phyloP scores from a whole-genome alignment of 2,797 vertebrate species.

The Falco columbarius region DNA sequence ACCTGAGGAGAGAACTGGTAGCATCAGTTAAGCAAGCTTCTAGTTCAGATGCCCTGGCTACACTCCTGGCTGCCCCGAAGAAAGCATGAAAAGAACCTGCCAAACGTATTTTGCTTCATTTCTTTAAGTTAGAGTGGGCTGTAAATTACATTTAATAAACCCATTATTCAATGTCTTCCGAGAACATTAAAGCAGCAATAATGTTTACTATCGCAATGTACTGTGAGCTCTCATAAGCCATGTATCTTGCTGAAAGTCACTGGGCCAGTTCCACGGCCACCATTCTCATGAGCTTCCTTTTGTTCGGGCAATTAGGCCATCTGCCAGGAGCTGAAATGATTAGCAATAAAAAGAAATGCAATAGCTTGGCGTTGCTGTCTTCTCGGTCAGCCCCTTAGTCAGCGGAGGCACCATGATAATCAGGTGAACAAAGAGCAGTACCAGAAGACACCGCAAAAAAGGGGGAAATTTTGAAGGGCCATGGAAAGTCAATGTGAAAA shows the following conservation, averaged over 20 bases:
- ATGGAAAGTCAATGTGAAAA: background rate
- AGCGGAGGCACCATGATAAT: background rate
- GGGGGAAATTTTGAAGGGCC: background rate
- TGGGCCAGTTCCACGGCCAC: slow-evolving; percentile 33
- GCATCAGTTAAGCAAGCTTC: slow-evolving; percentile 16
- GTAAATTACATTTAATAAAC: slow-evolving; percentile 70
- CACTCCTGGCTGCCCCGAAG: background rate
- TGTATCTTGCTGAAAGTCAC: slow-evolving; percentile 71
- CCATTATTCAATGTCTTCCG: slow-evolving; percentile 42
- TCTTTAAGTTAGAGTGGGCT: slow-evolving; percentile 64
- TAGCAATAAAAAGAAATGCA: slow-evolving; percentile 74
- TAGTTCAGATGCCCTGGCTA: background rate
- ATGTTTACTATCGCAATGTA: slow-evolving; percentile 59
- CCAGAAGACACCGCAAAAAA: background rate
- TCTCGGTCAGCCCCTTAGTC: slow-evolving; percentile 22
- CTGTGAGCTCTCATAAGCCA: slow-evolving; percentile 22
- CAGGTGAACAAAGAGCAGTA: background rate
- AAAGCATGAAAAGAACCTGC: slow-evolving; percentile 11
- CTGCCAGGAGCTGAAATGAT: slow-evolving; percentile 74
- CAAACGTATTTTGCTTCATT: slow-evolving; percentile 48
- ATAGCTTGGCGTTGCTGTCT: slow-evolving; percentile 46
- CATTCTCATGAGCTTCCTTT: slow-evolving; percentile 65
- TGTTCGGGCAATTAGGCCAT: slow-evolving; percentile 71
- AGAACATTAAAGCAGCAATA: slow-evolving; percentile 60
- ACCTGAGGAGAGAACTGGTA: slow-evolving; percentile 23